Evolutionary conservation across 2,888 invertebrate genomes (phyloP).

Genomic region (Pyrrhosoma nymphula): DNA sequence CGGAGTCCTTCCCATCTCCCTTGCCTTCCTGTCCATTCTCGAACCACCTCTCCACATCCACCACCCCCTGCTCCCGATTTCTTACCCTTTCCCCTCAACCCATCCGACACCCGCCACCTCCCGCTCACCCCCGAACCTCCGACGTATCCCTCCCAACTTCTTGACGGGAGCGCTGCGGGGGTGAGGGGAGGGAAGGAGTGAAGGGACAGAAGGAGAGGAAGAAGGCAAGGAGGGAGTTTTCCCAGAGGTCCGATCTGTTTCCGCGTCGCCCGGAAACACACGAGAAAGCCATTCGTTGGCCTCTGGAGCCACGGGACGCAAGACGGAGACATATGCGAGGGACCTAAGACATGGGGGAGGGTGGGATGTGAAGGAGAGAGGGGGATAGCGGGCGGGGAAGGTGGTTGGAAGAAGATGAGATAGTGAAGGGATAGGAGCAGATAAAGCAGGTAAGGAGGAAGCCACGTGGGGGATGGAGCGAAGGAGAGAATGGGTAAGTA

Average conservation of each 20-base stretch:
- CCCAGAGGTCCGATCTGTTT: slow-evolving; percentile 65
- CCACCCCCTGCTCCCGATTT: slow-evolving; percentile 21
- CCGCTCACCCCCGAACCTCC: background rate
- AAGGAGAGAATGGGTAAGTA: background rate
- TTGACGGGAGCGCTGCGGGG: background rate
- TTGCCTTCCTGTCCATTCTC: background rate
- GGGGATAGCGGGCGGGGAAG: background rate
- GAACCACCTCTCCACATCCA: background rate
- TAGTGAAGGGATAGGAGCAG: background rate
- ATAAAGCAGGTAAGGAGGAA: background rate
- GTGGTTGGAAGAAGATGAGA: background rate
- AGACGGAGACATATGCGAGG: slow-evolving; percentile 66
- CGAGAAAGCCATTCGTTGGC: slow-evolving; percentile 65
- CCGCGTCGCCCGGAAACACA: slow-evolving; percentile 66
- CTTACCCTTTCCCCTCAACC: background rate
- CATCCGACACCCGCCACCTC: background rate
- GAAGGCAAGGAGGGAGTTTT: slow-evolving; percentile 16
- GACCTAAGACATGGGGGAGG: background rate
- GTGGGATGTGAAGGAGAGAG: background rate
- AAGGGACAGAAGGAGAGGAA: too few species aligned
- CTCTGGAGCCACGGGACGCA: slow-evolving; percentile 62
- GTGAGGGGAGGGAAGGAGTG: background rate
- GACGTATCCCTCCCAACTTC: background rate
- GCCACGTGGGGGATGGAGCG: background rate
- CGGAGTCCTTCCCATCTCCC: background rate